Percentiles rank a stretch among this genome's conserved stretches.
Evolutionary conservation across 2,888 invertebrate genomes (phyloP).

Genomic region (Ophion slaviceki): DNA sequence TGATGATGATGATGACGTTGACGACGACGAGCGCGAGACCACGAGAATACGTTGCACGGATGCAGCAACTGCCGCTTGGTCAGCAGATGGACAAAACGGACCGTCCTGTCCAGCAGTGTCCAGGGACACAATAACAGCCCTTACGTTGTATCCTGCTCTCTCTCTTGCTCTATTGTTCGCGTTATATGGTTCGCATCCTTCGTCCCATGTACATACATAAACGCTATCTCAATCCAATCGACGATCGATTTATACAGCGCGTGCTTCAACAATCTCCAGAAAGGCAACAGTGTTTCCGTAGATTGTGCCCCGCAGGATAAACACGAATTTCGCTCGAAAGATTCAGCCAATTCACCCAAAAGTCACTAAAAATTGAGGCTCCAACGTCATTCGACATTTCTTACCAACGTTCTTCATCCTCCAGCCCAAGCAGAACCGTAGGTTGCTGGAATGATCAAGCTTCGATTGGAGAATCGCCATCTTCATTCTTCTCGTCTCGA

Average conservation of each 20-base stretch:
- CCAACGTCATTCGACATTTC: no score
- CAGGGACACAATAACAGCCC: conserved; percentile 78
- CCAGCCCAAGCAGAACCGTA: no score
- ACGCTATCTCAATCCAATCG: conserved; percentile 57
- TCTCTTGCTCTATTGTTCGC: conserved; percentile 57
- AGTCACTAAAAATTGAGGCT: no score
- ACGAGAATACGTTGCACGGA: conserved; percentile 37
- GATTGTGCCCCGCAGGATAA: not conserved
- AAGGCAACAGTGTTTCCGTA: conserved; percentile 23
- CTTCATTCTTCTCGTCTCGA: not conserved
- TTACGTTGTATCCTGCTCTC: conserved; percentile 56
- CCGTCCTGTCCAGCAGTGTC: conserved; percentile 74
- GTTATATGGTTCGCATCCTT: conserved; percentile 63
- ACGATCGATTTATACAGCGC: not conserved
- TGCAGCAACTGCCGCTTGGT: conserved; percentile 76
- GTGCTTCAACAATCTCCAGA: conserved; percentile 40
- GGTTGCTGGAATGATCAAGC: no score
- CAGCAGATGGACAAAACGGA: conserved; percentile 83
- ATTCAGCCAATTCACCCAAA: no score
- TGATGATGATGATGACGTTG: conserved; percentile 42
- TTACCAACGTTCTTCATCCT: no score
- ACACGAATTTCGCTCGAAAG: not conserved
- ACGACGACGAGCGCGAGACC: conserved; percentile 60
- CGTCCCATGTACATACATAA: conserved; percentile 8
- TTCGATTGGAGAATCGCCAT: no score